Evolutionary conservation across 2,113 vertebrate species (phyloP).

Genomic region (Zeus faber): DNA sequence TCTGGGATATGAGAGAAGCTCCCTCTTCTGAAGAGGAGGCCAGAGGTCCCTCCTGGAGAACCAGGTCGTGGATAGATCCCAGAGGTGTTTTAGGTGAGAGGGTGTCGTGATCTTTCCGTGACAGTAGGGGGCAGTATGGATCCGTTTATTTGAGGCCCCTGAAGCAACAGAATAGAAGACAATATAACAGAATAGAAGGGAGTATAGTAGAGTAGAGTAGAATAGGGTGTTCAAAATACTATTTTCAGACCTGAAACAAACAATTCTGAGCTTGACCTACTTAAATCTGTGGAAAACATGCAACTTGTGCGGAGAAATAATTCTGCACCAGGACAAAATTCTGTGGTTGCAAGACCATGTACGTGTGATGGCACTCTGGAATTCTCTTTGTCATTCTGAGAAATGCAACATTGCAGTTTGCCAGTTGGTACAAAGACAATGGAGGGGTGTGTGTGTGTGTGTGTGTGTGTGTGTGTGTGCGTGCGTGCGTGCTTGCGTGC

Average conservation of each 20-base stretch:
- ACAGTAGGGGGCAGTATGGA: conserved; percentile 80
- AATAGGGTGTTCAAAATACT: background rate
- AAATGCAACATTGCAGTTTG: conserved; percentile 21
- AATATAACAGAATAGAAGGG: conserved; percentile 1
- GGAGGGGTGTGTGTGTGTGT: background rate
- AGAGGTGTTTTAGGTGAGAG: background rate
- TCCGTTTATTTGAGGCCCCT: conserved; percentile 46
- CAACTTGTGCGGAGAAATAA: background rate
- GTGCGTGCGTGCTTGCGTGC: background rate
- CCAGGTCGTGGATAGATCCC: no score
- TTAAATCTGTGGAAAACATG: conserved; percentile 5
- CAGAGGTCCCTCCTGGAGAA: no score
- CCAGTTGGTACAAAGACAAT: background rate
- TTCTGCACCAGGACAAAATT: background rate
- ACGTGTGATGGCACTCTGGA: conserved; percentile 2
- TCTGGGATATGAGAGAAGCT: no score
- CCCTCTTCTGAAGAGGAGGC: no score
- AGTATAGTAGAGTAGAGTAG: conserved; percentile 1
- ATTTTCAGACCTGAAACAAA: background rate
- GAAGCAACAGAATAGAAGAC: background rate
- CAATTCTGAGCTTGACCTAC: conserved; percentile 1
- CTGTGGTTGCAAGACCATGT: background rate
- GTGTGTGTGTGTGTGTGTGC: conserved; percentile 6
- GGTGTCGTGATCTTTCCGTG: conserved; percentile 36
- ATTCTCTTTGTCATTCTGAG: conserved; percentile 9